phyloP scores from a whole-genome alignment of 2,113 vertebrate species.

The Rhinolophus sinicus region DNA sequence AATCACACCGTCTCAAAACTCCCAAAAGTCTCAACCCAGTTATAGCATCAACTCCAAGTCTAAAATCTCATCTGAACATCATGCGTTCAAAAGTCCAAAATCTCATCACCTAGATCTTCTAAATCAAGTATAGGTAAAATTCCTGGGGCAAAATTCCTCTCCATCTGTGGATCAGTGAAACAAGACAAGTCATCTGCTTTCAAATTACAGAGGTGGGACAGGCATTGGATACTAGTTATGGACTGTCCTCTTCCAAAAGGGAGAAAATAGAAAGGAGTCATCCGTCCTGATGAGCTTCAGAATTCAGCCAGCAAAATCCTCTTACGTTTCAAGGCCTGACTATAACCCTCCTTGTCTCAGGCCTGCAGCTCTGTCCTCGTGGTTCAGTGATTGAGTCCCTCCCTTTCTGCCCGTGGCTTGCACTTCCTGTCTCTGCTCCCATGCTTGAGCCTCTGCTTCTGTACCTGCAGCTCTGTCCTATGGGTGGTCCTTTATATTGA shows the following conservation, averaged over 20 bases:
- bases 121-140: conserved; percentile 4
- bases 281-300: not conserved
- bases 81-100: not conserved
- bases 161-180: not conserved
- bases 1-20: not conserved
- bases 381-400: not conserved
- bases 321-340: conserved; percentile 12
- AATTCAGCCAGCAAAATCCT: not conserved
- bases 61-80: not conserved
- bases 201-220: not conserved
- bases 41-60: not conserved
- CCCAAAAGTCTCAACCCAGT: not conserved
- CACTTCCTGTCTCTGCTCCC: not conserved
- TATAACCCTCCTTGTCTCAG: not conserved
- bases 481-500: not conserved
- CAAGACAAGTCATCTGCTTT: not conserved
- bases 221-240: not conserved
- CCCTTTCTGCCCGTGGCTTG: not conserved
- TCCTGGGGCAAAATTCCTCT: not conserved
- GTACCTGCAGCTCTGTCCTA: not conserved
- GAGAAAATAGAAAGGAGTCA: not conserved
- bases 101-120: not conserved
- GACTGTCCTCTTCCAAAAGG: not conserved
- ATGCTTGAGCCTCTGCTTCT: not conserved
- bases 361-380: not conserved